Evolutionary conservation across 1,140 invertebrate genomes (phyloP), one percentile per base, ranked within the genome.

Genomic region (Lucilia sericata): DNA sequence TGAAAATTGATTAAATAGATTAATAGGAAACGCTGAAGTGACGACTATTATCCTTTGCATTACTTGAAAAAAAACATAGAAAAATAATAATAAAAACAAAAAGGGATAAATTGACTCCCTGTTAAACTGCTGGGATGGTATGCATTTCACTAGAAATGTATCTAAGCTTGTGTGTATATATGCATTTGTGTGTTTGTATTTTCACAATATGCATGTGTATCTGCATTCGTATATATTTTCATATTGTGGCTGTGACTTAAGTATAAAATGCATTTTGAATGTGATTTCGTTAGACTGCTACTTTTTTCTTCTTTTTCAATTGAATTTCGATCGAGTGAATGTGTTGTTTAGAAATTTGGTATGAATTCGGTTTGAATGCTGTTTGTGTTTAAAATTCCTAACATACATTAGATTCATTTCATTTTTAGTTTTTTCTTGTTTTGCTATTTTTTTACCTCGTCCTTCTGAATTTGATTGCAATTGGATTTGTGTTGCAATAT

Each of bases 331-430:
- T 42, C 42, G 42, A 42, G n/a, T 30, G 30, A 14, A 5, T 34
- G 25, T 75, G 30, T 75, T 42, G 30, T 30, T 76, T 17, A 10
- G 21, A 42, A 34, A 36, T 42, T 76, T 42, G 74, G 12, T 78
- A 19, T 74, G 5, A 13, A 13, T 74, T 13, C 2, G 1, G 14
- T 76, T 76, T 76, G 76, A 49, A 49, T 80, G 76, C 21, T 80
- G 76, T 80, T 51, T 80, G 76, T 21, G 19, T 49, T 80, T 80
- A 51, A 80, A 80, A 80, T 80, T 80, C 36, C 21, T 25, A 51
- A 80, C 76, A 80, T 80, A 21, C 76, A 80, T 49, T 80, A 80
- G 76, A 80, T 80, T 80, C 42, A 49, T 49, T 51, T 80, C 76
- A 80, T 49, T 80, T 80, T 42, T 17, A n/a, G 17, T 78, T 21